These are phyloP conservation scores for Musca domestica DNA, from an alignment of 1,140 invertebrate species.

Conservation along the genomic window DNA sequence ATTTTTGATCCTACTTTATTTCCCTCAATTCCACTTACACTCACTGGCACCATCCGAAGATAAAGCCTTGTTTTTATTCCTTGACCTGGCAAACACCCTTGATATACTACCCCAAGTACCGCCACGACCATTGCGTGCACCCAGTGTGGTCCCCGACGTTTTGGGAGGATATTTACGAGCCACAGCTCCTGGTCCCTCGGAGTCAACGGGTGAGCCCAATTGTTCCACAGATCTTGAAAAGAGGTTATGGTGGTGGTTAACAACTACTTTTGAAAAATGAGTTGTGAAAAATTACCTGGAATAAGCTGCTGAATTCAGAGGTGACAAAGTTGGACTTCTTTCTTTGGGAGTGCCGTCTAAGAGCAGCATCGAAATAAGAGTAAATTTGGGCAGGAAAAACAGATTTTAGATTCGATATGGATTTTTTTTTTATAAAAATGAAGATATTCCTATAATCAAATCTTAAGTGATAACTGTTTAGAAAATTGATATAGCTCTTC, in stretches of 20 bases:
- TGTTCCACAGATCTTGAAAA: slow-evolving; percentile 68
- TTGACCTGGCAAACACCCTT: slow-evolving; percentile 79
- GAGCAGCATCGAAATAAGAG: too few relatives aligned
- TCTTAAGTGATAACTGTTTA: too few relatives aligned
- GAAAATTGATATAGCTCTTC: neutral
- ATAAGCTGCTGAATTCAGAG: slow-evolving; percentile 72
- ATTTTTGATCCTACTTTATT: too few relatives aligned
- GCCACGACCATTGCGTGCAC: slow-evolving; percentile 59
- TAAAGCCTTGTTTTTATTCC: slow-evolving; percentile 72
- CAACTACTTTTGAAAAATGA: neutral
- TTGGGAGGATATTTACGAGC: slow-evolving; percentile 53
- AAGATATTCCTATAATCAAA: neutral
- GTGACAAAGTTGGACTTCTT: slow-evolving; percentile 76
- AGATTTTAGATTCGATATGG: too few relatives aligned
- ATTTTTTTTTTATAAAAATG: too few relatives aligned
- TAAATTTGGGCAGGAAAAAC: too few relatives aligned
- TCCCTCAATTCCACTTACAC: slow-evolving; percentile 35
- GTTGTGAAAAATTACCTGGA: slow-evolving; percentile 60
- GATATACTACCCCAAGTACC: slow-evolving; percentile 77
- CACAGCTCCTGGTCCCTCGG: slow-evolving; percentile 57
- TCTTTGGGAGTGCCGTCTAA: slow-evolving; percentile 74
- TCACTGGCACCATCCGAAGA: slow-evolving; percentile 54
- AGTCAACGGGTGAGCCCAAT: slow-evolving; percentile 57
- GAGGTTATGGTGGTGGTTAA: neutral
- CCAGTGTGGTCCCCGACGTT: slow-evolving; percentile 45